Percentiles rank a stretch among this genome's conserved stretches.
These are phyloP conservation scores for Abrostola tripartita DNA, from an alignment of 2,888 invertebrate genomes.

Conservation along the genomic window DNA sequence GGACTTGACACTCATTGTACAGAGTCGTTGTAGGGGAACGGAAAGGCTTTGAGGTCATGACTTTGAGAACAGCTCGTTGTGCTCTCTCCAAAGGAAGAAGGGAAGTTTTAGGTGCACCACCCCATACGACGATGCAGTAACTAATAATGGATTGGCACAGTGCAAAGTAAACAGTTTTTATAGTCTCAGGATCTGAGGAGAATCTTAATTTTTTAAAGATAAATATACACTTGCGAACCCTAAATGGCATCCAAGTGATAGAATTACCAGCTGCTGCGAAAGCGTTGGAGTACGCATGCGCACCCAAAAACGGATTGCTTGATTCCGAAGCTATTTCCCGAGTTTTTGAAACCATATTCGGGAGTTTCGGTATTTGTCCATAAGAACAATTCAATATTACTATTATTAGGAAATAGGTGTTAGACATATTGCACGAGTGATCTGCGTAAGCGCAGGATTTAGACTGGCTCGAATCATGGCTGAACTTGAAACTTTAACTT, in stretches of 20 bases:
- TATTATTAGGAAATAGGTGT: constrained; percentile 9
- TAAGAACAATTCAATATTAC: constrained; percentile 1
- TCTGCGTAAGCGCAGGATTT: background rate
- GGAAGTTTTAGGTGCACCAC: no score
- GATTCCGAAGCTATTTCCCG: constrained; percentile 8
- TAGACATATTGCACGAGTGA: constrained; percentile 17
- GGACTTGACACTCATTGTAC: no score
- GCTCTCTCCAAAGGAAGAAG: no score
- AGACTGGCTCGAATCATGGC: constrained; percentile 1
- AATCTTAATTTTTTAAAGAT: no score
- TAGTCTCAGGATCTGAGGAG: no score
- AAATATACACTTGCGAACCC: no score
- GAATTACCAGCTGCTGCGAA: constrained; percentile 28
- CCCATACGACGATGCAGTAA: no score
- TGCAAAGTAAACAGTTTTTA: no score
- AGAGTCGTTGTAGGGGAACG: no score
- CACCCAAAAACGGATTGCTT: constrained; percentile 9
- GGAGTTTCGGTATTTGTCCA: background rate
- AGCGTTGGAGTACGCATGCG: constrained; percentile 12
- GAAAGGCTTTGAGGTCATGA: no score
- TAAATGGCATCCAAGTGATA: constrained; percentile 27
- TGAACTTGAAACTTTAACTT: constrained; percentile 14
- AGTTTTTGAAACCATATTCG: background rate
- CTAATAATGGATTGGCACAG: no score
- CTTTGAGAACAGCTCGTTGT: no score